Conservation (phyloP, 2,888 invertebrate genomes). For the Cheilosia vernalis region DNA sequence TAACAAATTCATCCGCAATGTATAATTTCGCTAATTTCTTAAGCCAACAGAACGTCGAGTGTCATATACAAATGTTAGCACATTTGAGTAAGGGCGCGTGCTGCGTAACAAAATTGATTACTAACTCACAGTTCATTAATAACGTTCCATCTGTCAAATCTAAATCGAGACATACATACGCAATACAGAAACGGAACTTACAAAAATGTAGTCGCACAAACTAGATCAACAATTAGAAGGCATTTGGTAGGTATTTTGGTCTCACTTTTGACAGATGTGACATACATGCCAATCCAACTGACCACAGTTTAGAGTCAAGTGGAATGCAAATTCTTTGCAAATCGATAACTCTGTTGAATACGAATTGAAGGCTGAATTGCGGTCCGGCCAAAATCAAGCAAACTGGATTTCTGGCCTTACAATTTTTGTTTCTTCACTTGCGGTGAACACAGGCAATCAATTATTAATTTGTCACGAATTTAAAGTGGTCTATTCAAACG, state of each 20-base stretch:
- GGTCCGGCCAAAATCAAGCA: not conserved
- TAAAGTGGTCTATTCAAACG: not conserved
- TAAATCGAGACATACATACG: not conserved
- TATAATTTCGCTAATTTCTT: slow-evolving; percentile 4
- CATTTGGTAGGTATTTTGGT: not conserved
- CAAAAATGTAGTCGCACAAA: not conserved
- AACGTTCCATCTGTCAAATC: not conserved
- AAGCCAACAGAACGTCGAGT: slow-evolving; percentile 5
- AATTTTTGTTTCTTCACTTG: slow-evolving; percentile 18
- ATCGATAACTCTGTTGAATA: slow-evolving; percentile 18
- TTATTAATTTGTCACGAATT: slow-evolving; percentile 12
- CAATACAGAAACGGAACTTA: not conserved
- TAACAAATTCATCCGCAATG: slow-evolving; percentile 17
- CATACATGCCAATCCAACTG: slow-evolving; percentile 1
- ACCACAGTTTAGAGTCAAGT: slow-evolving; percentile 8
- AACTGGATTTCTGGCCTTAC: slow-evolving; percentile 5
- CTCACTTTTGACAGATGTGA: slow-evolving; percentile 2
- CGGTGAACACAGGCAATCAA: not conserved
- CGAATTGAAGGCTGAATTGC: slow-evolving; percentile 20
- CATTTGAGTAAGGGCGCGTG: slow-evolving; percentile 12
- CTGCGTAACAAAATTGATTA: not conserved
- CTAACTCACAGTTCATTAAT: slow-evolving; percentile 10
- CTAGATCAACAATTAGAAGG: not conserved
- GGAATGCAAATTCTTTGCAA: slow-evolving; percentile 7
- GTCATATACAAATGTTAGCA: slow-evolving; percentile 4